Base-by-base conservation (phyloP, 2,888 invertebrate species). In the Hirudinaria manillensis region DNA sequence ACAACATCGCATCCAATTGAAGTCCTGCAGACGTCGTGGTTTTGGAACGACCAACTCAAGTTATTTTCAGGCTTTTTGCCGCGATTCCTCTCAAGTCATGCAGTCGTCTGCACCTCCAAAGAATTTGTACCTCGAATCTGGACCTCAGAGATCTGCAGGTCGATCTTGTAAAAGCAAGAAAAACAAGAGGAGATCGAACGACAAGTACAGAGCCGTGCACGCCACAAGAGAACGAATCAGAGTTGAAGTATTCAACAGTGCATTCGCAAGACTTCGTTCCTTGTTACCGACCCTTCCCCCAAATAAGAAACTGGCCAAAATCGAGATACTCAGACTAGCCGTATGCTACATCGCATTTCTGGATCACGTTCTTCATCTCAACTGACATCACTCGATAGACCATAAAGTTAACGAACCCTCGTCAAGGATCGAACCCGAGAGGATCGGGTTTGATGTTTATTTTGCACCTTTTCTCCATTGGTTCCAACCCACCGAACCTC, bases 251-350 rank as follows among this genome's bases (percentile, higher is more conserved):
- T 98, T 98, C 87, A 98, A 98, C 85, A 91, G 92, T 0, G 95
- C 98, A 0, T 98, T 98, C 84, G 91, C 91, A 0, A 91, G 95
- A 80, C 88, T 99, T 34, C 88, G 98, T 73, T 91, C 93, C 81
- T 88, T 98, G 6, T 87, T 98, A 75, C 97, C 96, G 0, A 97
- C 96, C 0, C 85, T 96, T 77, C 96, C 97, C 0, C 96, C 96
- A 0, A 97, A 98, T 84, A 98, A 98, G 87, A 97, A 98, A 83
- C 88, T 98, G n/a, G 96, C 96, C 1, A 99, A 98, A 88, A 98
- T 98, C 78, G 98, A 98, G 87, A 99, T 99, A 75, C 89, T 98
- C 0, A 90, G 96, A 72, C 87, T 98, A 77, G 97, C 98, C 73
- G 97, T 99, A 83, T 96, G 96, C 86, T 98, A 99, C 84, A 98